Evolutionary conservation across 2,888 invertebrate species (phyloP).

Genomic region (Therioaphis trifolii): DNA sequence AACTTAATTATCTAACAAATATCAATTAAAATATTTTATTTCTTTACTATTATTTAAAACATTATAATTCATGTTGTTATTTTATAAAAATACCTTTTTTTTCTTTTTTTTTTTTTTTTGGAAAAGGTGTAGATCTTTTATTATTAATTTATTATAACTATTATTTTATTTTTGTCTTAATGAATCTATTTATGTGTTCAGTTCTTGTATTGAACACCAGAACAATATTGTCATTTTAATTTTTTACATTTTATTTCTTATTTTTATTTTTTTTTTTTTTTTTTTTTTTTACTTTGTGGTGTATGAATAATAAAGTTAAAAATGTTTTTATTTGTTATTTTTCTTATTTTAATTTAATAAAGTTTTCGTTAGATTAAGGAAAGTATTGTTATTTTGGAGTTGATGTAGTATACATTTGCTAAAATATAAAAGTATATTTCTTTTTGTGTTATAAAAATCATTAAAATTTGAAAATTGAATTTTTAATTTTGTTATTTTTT

Average conservation of each 20-base stretch:
- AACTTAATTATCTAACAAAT: constrained; percentile 26
- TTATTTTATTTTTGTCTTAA: constrained; percentile 1
- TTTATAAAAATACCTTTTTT: constrained; percentile 9
- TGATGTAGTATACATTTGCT: background rate
- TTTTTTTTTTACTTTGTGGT: constrained; percentile 43
- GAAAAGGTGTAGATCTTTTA: constrained; percentile 6
- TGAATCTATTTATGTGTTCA: constrained; percentile 42
- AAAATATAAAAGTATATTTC: background rate
- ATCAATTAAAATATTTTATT: background rate
- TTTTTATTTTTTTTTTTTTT: constrained; percentile 28
- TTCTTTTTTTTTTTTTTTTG: too few species aligned
- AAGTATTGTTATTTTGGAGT: background rate
- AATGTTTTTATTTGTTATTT: constrained; percentile 52
- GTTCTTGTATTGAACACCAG: constrained; percentile 27
- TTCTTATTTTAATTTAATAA: background rate
- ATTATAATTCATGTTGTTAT: constrained; percentile 9
- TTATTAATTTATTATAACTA: constrained; percentile 14
- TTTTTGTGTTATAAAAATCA: background rate
- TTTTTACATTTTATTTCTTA: too few species aligned
- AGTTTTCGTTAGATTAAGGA: background rate
- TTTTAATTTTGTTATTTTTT: background rate
- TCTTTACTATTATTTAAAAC: background rate
- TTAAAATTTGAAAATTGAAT: background rate
- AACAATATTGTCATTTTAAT: constrained; percentile 39
- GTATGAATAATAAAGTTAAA: constrained; percentile 55